Conservation (phyloP, 2,113 vertebrate species). For the Eira barbara region DNA sequence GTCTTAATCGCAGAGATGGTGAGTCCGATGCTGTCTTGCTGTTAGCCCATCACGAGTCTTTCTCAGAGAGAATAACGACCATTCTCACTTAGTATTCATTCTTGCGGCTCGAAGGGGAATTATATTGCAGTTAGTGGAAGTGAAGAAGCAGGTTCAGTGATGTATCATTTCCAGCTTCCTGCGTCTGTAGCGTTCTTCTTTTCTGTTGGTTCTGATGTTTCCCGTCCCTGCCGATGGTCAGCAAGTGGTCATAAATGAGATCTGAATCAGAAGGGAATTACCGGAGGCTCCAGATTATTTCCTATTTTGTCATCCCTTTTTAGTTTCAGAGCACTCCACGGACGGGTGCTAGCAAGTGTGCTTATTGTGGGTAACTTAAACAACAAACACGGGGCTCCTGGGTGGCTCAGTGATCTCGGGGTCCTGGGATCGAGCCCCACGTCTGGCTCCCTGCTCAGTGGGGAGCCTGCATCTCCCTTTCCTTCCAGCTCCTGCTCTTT, state of each 20-base stretch:
- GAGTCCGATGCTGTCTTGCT: conserved; percentile 52
- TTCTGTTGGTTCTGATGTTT: not conserved
- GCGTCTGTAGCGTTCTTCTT: not conserved
- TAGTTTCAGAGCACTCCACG: not conserved
- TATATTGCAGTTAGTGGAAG: not conserved
- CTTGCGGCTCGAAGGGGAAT: not conserved
- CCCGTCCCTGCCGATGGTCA: not conserved
- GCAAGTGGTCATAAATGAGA: not conserved
- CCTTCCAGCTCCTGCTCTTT: no score
- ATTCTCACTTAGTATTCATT: not conserved
- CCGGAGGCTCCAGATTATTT: not conserved
- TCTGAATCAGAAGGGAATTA: not conserved
- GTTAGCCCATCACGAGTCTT: not conserved
- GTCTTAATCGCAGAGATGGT: conserved; percentile 94
- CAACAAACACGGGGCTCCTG: no score
- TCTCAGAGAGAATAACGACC: not conserved
- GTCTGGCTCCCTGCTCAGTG: no score
- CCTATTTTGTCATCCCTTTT: not conserved
- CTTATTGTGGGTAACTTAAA: not conserved
- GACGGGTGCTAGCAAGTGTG: no score
- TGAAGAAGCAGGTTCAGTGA: not conserved
- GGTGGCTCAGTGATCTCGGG: no score
- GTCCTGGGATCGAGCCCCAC: no score
- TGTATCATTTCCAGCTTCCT: not conserved
- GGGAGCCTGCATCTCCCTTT: no score